These are phyloP conservation scores for Dolichomitus sp. DNA, from an alignment of 2,888 invertebrate species.

Conservation along the genomic window DNA sequence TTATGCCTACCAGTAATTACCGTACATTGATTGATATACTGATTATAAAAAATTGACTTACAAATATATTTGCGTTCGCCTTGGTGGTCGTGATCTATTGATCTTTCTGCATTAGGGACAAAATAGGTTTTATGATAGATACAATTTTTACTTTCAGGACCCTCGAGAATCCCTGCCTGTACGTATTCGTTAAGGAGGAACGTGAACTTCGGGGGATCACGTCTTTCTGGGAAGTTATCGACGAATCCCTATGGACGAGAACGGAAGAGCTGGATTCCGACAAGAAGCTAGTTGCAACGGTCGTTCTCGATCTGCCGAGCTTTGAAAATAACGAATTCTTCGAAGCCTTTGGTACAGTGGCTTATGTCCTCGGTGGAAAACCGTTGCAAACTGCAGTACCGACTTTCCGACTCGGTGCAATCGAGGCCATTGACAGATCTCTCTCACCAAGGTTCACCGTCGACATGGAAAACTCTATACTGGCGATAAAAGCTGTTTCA, in stretches of 20 bases:
- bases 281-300: constrained; percentile 72
- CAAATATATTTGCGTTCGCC: neutral
- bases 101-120: neutral
- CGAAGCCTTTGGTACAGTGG: constrained; percentile 76
- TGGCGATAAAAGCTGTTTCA: constrained; percentile 77
- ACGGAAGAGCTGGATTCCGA: constrained; percentile 69
- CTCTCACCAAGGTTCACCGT: constrained; percentile 70
- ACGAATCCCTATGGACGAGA: constrained; percentile 72
- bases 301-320: constrained; percentile 78
- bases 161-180: constrained; percentile 72
- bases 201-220: constrained; percentile 74
- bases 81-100: neutral
- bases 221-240: constrained; percentile 76
- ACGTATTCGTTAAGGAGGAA: constrained; percentile 69
- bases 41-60: neutral
- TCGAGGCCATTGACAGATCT: constrained; percentile 70
- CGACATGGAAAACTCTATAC: constrained; percentile 62
- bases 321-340: constrained; percentile 71
- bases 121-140: constrained; percentile 20
- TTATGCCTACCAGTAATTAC: too few relatives aligned
- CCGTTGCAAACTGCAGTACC: constrained; percentile 77
- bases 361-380: constrained; percentile 75
- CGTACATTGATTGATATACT: too few relatives aligned
- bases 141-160: constrained; percentile 71
- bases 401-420: constrained; percentile 66